These are phyloP conservation scores for Epizoanthus illoricatus DNA, from an alignment of 92 coral and sea anemone species.

Conservation along the genomic window DNA sequence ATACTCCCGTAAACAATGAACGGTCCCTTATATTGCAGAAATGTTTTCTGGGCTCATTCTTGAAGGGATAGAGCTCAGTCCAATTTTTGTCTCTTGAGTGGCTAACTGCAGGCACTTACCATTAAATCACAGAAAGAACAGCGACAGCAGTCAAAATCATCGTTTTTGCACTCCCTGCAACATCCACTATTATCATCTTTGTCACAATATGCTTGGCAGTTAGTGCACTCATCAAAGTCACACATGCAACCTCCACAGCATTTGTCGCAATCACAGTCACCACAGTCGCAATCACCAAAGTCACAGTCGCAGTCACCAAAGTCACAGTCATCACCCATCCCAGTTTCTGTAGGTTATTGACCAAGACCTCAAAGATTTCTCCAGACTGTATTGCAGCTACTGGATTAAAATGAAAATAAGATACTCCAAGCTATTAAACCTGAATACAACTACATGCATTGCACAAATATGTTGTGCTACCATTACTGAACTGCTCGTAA, in stretches of 20 bases:
- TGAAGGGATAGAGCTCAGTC: too few relatives aligned
- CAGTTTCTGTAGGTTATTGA: too few relatives aligned
- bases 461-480: too few relatives aligned
- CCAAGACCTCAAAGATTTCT: background rate
- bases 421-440: too few relatives aligned
- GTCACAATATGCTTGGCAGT: background rate
- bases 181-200: background rate
- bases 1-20: too few relatives aligned
- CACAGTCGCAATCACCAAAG: background rate
- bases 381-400: background rate
- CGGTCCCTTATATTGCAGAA: too few relatives aligned
- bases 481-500: too few relatives aligned
- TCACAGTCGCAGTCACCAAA: background rate
- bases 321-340: slow-evolving; percentile 13
- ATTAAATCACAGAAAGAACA: slow-evolving; percentile 7
- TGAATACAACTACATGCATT: too few relatives aligned
- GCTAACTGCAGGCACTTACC: background rate
- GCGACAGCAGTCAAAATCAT: slow-evolving; percentile 17
- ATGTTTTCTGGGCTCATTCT: too few relatives aligned
- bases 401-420: too few relatives aligned
- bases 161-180: slow-evolving; percentile 1
- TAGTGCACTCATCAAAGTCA: slow-evolving; percentile 11
- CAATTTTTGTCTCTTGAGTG: too few relatives aligned
- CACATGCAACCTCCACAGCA: slow-evolving; percentile 18
- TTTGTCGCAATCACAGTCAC: background rate